Evolutionary conservation across 2,888 invertebrate genomes (phyloP), one percentile per base, ranked within the genome.

Genomic region (Schrankia costaestrigalis): DNA sequence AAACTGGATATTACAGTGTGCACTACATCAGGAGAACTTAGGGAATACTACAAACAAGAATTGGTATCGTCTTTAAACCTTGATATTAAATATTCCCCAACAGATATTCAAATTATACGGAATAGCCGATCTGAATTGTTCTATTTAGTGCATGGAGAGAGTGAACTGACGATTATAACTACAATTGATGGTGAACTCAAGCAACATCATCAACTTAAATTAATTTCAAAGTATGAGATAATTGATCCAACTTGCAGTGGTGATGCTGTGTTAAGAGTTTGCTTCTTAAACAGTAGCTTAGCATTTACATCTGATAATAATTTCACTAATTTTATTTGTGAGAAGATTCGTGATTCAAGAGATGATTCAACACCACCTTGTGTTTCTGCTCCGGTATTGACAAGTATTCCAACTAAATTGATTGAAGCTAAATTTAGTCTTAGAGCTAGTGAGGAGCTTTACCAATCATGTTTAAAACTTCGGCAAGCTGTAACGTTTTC

Each of bases 231-330:
- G 13, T 83, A 69, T 34, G 63, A 68, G 32, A 29, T 85, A 0
- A 49, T 55, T 10, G 83, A 85, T 54, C 8, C 29, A 6, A 23
- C 35, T 1, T 76, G 76, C 27, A 62, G 35, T 21, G 86, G 86
- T 1, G 55, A 67, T 33, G 59, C 66, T 1, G 51, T 24, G 29
- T 48, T 87, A 9, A 76, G 70, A 62, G 55, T 86, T 2, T 45
- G 64, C 9, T 37, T 40, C 17, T 72, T 60, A 26, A 73, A 74
- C 49, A 81, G 83, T 47, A 76, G 75, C 1, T 63, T 78, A 1
- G 81, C 84, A 7, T 33, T 82, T 4, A 43, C 68, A n/a, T 77
- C 77, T 54, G 78, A 85, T 61, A 73, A 78, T n/a, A 69, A 78
- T 35, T 79, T 80, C 35, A 46, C 71, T 17, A 58, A 50, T 11